phyloP scores from a whole-genome alignment of 37 sponge, comb jelly and placozoan genomes.

The Tethya wilhelma region DNA sequence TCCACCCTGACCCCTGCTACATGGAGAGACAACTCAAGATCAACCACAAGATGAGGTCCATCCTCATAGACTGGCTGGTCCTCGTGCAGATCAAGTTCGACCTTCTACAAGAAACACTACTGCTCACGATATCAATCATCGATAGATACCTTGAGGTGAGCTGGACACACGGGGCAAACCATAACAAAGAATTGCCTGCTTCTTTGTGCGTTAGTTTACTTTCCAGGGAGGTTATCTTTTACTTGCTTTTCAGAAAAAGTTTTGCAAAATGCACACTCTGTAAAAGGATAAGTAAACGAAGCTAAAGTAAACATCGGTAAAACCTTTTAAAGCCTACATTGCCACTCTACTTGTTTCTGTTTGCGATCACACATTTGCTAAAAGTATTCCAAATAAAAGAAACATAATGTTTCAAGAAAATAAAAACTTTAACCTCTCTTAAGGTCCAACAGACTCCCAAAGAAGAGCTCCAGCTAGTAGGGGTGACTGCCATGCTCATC shows the following conservation, averaged over 20 bases:
- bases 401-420: too few species aligned
- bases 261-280: too few species aligned
- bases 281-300: too few species aligned
- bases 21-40: conserved; percentile 24
- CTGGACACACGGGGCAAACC: too few species aligned
- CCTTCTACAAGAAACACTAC: conserved; percentile 46
- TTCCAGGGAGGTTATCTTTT: too few species aligned
- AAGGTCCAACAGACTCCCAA: too few species aligned
- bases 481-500: conserved; percentile 84
- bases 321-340: not conserved
- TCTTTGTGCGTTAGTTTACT: too few species aligned
- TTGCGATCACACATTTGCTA: too few species aligned
- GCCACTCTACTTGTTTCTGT: not conserved
- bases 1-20: conserved; percentile 48
- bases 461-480: conserved; percentile 83
- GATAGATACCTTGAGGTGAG: conserved; percentile 13
- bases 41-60: conserved; percentile 16
- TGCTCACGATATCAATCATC: conserved; percentile 34
- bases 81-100: conserved; percentile 45
- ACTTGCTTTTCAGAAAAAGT: too few species aligned
- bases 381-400: not conserved
- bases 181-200: too few species aligned
- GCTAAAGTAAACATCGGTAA: too few species aligned
- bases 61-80: conserved; percentile 57
- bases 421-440: too few species aligned